phyloP scores from a whole-genome alignment of 2,797 vertebrate genomes.

The Ataeniobius toweri region DNA sequence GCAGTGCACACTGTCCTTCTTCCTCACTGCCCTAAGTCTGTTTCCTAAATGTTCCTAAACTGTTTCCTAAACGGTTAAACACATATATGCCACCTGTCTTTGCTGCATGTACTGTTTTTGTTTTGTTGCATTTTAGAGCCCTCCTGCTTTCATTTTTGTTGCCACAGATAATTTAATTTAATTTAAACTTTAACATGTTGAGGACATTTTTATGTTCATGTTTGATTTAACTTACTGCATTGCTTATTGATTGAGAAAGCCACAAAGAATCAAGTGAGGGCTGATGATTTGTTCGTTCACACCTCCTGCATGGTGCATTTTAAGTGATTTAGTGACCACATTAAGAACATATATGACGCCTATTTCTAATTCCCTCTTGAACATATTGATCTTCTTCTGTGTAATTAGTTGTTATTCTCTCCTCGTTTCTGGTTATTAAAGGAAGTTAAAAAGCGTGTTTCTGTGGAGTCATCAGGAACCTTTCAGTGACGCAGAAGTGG shows the following conservation, averaged over 20 bases:
- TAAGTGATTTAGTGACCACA: constrained; percentile 29
- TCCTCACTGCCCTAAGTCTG: constrained; percentile 8
- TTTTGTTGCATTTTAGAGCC: constrained; percentile 19
- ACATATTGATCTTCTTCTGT: constrained; percentile 46
- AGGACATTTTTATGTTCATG: constrained; percentile 21
- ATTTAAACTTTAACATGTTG: constrained; percentile 24
- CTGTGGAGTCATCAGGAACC: constrained; percentile 49
- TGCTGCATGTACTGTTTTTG: background rate
- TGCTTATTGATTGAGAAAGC: constrained; percentile 1
- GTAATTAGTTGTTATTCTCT: constrained; percentile 27
- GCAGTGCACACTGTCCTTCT: constrained; percentile 53
- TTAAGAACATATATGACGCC: constrained; percentile 41
- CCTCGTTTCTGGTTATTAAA: constrained; percentile 10
- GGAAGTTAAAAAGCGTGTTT: constrained; percentile 25
- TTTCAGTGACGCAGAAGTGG: constrained; percentile 40
- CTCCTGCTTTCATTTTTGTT: background rate
- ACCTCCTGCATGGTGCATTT: constrained; percentile 12
- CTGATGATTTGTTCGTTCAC: constrained; percentile 29
- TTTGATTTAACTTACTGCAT: constrained; percentile 2
- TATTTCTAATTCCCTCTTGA: background rate
- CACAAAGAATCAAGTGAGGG: constrained; percentile 10
- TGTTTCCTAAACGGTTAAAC: no score
- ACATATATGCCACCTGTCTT: background rate
- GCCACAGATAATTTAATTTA: background rate
- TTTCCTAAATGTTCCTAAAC: background rate